phyloP scores from a whole-genome alignment of 2,888 invertebrate genomes.

The Polydrusus tereticollis region DNA sequence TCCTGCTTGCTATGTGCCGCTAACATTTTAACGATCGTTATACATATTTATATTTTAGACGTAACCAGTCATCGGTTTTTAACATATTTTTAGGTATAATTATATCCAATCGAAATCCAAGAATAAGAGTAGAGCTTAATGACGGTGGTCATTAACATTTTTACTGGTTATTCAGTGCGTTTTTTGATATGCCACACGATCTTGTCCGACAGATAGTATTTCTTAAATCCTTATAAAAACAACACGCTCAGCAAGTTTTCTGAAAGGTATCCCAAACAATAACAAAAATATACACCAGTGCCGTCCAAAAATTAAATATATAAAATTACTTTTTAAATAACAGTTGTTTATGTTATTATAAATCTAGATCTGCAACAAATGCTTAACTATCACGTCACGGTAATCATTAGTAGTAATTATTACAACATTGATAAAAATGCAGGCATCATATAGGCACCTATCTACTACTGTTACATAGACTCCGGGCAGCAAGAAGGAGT shows the following conservation, averaged over 20 bases:
- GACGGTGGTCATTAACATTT: constrained; percentile 40
- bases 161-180: constrained; percentile 32
- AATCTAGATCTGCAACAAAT: too few relatives aligned
- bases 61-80: background rate
- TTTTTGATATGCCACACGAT: constrained; percentile 37
- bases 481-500: too few relatives aligned
- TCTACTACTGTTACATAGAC: too few relatives aligned
- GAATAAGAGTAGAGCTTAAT: constrained; percentile 2
- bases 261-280: constrained; percentile 46
- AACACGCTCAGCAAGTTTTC: constrained; percentile 43
- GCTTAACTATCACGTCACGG: too few relatives aligned
- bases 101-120: constrained; percentile 13
- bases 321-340: background rate
- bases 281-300: constrained; percentile 41
- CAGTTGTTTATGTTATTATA: background rate
- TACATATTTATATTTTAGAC: constrained; percentile 14
- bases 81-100: constrained; percentile 20
- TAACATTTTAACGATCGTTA: constrained; percentile 36
- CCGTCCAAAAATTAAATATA: background rate
- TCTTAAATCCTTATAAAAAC: constrained; percentile 47
- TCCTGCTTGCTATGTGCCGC: constrained; percentile 39
- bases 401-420: too few relatives aligned
- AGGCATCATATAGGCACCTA: too few relatives aligned
- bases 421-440: too few relatives aligned
- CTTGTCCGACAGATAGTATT: constrained; percentile 43